These are phyloP conservation scores for Pristis pectinata DNA, from an alignment of 2,797 vertebrate genomes.

Conservation along the genomic window DNA sequence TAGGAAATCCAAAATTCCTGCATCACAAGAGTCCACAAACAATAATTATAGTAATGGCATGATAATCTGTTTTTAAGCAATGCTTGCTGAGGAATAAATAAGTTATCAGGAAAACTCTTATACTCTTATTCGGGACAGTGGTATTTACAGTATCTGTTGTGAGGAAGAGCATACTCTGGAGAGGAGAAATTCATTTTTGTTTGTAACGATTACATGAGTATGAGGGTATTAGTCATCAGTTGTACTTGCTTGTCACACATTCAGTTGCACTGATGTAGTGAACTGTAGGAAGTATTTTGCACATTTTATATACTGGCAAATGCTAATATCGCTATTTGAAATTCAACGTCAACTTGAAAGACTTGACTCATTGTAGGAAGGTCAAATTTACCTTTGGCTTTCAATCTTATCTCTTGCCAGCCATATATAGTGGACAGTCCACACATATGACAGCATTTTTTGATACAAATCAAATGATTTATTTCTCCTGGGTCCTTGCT, in stretches of 20 bases:
- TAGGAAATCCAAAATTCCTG: too few species aligned
- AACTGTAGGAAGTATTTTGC: not conserved
- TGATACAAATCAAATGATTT: not conserved
- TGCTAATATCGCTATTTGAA: not conserved
- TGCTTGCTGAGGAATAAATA: too few species aligned
- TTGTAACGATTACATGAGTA: too few species aligned
- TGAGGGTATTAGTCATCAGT: too few species aligned
- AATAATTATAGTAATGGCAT: too few species aligned
- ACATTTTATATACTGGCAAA: not conserved
- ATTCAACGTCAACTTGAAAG: not conserved
- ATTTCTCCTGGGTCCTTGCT: not conserved
- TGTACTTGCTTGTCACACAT: too few species aligned
- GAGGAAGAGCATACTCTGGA: too few species aligned
- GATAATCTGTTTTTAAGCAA: too few species aligned
- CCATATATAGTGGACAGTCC: not conserved
- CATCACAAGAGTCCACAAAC: too few species aligned
- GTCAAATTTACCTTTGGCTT: constrained; percentile 13
- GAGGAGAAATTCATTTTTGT: too few species aligned
- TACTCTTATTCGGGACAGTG: not conserved
- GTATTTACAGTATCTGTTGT: too few species aligned
- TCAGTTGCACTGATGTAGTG: not conserved
- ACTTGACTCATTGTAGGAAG: not conserved
- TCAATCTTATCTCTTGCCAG: not conserved
- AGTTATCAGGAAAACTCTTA: not conserved
- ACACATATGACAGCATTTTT: not conserved